Evolutionary conservation across 2,113 vertebrate genomes (phyloP), one percentile per base, ranked within the genome.

Genomic region (Pyxicephalus adspersus): DNA sequence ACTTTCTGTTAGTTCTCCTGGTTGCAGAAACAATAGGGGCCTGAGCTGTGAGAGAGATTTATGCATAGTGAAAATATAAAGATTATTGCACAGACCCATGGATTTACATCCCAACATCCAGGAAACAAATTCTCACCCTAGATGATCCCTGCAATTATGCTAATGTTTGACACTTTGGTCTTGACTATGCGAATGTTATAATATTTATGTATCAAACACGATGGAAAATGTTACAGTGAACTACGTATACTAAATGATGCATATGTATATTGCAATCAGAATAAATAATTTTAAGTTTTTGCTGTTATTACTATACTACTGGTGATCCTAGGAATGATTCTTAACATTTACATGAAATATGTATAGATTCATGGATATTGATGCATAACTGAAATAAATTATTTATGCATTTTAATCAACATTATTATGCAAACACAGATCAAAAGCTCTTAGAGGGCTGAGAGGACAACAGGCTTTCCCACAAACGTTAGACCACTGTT

Each of bases 311-410:
- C 45, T 64, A 50, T 6, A 51, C 34, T 76, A 7, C 4, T 45
- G 51, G 4, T 51, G 58, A 38, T 76, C 5, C 13, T 9, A 50
- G 19, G 6, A 51, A 76, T 22, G 22, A 3, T 19, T 64, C 23
- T 76, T 34, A 58, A 54, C 50, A 28, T 55, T 76, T 4, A 58
- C 60, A 76, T 76, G n/a, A 60, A 76, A 64, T 76, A 50, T 61
- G 23, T 51, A 20, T 50, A 63, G 23, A 31, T 76, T 61, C 57
- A 45, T 61, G 73, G 57, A 71, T 76, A 76, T 63, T 45, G 29
- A 76, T 50, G 6, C 25, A 26, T 77, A 61, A 26, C 45, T 16
- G 50, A 52, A 65, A 64, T 60, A 50, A 8, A 19, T 17, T 63
- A 63, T 61, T 61, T 75, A 61, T 50, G 54, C n/a, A 61, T 75